Evolutionary conservation across 1,140 invertebrate species (phyloP).

Genomic region (Oscheius sp.): DNA sequence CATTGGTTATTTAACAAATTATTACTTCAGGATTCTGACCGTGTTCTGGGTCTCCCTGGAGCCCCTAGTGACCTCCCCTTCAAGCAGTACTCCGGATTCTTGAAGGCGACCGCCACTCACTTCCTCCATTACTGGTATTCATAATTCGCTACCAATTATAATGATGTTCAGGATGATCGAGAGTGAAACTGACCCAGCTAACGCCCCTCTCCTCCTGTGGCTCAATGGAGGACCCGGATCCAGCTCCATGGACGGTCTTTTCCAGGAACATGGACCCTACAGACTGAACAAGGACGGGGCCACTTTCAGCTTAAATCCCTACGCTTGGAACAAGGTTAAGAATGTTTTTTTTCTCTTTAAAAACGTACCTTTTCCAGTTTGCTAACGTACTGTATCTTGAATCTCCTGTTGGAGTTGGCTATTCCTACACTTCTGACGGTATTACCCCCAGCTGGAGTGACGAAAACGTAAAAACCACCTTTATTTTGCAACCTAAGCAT

Average conservation of each 20-base stretch:
- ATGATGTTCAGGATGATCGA: slow-evolving; percentile 64
- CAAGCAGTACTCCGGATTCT: slow-evolving; percentile 41
- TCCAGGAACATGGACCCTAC: slow-evolving; percentile 66
- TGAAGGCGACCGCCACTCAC: slow-evolving; percentile 30
- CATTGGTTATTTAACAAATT: not conserved
- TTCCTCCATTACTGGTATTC: slow-evolving; percentile 40
- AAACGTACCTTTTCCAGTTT: slow-evolving; percentile 35
- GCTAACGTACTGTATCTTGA: slow-evolving; percentile 74
- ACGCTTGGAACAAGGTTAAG: slow-evolving; percentile 64
- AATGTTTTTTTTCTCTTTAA: slow-evolving; percentile 4
- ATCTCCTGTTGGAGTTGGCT: slow-evolving; percentile 67
- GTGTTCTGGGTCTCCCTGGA: slow-evolving; percentile 31
- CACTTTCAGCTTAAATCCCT: slow-evolving; percentile 62
- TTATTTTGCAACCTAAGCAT: not conserved
- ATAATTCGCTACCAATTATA: not conserved
- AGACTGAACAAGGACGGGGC: slow-evolving; percentile 58
- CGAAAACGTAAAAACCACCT: slow-evolving; percentile 54
- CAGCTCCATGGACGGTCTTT: slow-evolving; percentile 64
- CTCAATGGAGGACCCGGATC: slow-evolving; percentile 68
- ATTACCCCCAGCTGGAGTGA: slow-evolving; percentile 59
- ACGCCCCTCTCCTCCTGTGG: slow-evolving; percentile 67
- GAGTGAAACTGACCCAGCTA: slow-evolving; percentile 62
- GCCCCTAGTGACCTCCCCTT: slow-evolving; percentile 34
- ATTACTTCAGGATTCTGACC: slow-evolving; percentile 21
- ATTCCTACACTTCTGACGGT: slow-evolving; percentile 62